Conservation (phyloP, 2,797 vertebrate genomes). For the Muraenolepis orangiensis region DNA sequence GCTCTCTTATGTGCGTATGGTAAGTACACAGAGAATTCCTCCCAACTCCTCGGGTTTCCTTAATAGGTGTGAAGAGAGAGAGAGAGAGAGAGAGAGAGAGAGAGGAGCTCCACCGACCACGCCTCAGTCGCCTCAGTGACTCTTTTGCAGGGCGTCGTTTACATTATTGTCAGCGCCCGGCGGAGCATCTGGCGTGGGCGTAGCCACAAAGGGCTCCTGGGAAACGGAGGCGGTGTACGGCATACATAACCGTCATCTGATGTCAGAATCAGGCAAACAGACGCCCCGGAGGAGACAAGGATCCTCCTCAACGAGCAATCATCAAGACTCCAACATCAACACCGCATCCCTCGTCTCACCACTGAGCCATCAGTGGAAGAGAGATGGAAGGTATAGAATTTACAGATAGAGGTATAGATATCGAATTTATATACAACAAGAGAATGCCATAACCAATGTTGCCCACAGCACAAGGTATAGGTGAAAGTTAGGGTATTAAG, state of each 20-base stretch:
- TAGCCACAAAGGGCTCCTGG: slow-evolving; percentile 54
- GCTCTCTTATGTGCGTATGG: slow-evolving; percentile 76
- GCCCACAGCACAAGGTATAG: slow-evolving; percentile 2
- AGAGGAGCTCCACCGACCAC: slow-evolving; percentile 22
- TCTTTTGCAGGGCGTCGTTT: slow-evolving; percentile 62
- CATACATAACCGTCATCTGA: slow-evolving; percentile 62
- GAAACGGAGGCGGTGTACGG: slow-evolving; percentile 55
- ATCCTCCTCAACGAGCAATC: slow-evolving; percentile 12
- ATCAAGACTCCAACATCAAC: not conserved
- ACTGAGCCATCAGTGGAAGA: not conserved
- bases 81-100: slow-evolving; percentile 3
- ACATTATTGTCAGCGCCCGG: slow-evolving; percentile 42
- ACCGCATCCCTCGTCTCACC: not conserved
- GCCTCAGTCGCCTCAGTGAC: slow-evolving; percentile 41
- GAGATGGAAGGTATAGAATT: no score
- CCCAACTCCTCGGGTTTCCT: not conserved
- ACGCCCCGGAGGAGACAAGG: slow-evolving; percentile 34
- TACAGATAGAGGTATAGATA: not conserved
- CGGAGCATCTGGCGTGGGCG: slow-evolving; percentile 64
- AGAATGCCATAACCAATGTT: not conserved
- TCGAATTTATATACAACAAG: not conserved
- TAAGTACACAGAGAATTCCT: not conserved
- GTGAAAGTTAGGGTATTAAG: slow-evolving; percentile 17
- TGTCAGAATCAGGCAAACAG: slow-evolving; percentile 50
- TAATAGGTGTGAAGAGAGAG: slow-evolving; percentile 17